Evolutionary conservation across 1,140 invertebrate genomes (phyloP).

Genomic region (Popillia japonica): DNA sequence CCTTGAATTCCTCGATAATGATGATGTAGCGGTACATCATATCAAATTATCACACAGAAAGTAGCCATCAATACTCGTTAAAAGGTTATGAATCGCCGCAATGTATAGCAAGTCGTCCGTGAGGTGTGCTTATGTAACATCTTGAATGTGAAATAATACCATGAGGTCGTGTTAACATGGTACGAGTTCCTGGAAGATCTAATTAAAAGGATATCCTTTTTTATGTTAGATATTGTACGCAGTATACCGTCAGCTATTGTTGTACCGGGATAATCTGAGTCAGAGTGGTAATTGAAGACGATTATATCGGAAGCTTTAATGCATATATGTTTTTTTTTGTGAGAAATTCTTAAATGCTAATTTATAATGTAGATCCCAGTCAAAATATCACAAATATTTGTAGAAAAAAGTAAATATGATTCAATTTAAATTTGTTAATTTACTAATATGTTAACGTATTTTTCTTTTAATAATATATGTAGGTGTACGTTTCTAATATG

Average conservation of each 20-base stretch:
- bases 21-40: conserved; percentile 51
- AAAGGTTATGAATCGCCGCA: conserved; percentile 13
- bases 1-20: conserved; percentile 50
- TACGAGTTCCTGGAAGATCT: background rate
- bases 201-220: background rate
- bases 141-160: background rate
- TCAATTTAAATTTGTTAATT: too few relatives aligned
- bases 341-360: background rate
- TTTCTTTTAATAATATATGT: too few relatives aligned
- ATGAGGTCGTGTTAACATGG: background rate
- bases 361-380: too few relatives aligned
- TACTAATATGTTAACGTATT: too few relatives aligned
- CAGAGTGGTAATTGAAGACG: background rate
- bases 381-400: too few relatives aligned
- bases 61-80: conserved; percentile 52
- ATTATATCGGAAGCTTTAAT: background rate
- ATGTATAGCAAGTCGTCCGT: background rate
- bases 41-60: conserved; percentile 53
- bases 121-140: background rate
- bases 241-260: too few relatives aligned
- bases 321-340: background rate
- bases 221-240: background rate
- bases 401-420: too few relatives aligned
- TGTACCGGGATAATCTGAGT: background rate
- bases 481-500: too few relatives aligned